These are phyloP conservation scores for Syngnathus scovelli DNA, from an alignment of 2,113 vertebrate genomes.

Conservation along the genomic window DNA sequence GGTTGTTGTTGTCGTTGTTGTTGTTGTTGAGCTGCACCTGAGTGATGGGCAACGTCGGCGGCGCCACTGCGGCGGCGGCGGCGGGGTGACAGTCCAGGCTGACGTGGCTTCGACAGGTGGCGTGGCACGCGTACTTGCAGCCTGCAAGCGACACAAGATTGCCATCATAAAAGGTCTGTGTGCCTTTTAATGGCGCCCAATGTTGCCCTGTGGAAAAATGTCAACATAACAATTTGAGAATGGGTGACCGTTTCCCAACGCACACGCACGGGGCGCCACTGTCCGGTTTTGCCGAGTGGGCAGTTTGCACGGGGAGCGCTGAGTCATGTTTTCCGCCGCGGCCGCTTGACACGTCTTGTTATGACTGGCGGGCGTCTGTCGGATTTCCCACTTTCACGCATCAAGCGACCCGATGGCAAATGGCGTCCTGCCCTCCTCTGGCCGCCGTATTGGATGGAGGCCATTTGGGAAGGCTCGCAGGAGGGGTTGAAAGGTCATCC, in stretches of 20 bases:
- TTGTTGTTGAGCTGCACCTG: conserved; percentile 71
- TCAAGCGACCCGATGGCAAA: background rate
- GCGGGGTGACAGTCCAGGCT: conserved; percentile 68
- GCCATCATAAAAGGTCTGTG: too few relatives aligned
- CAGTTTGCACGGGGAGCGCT: conserved; percentile 47
- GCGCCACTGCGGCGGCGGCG: background rate
- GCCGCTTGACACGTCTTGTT: background rate
- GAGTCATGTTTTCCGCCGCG: conserved; percentile 7
- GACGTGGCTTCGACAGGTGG: conserved; percentile 63
- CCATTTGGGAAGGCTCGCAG: background rate
- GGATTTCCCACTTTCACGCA: conserved; percentile 24
- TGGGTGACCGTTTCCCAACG: background rate
- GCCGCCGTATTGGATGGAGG: background rate
- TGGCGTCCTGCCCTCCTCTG: background rate
- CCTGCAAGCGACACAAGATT: conserved; percentile 44
- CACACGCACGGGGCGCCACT: conserved; percentile 3
- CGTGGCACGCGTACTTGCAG: conserved; percentile 74
- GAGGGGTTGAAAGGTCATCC: background rate
- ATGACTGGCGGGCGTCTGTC: background rate
- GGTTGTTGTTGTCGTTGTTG: conserved; percentile 39
- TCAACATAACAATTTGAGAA: background rate
- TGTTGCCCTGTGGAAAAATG: too few relatives aligned
- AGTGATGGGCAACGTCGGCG: conserved; percentile 23
- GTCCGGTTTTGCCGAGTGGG: conserved; percentile 60
- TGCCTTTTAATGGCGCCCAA: too few relatives aligned